phyloP scores from a whole-genome alignment of 2,888 invertebrate genomes.

The Isotomurus palustris region DNA sequence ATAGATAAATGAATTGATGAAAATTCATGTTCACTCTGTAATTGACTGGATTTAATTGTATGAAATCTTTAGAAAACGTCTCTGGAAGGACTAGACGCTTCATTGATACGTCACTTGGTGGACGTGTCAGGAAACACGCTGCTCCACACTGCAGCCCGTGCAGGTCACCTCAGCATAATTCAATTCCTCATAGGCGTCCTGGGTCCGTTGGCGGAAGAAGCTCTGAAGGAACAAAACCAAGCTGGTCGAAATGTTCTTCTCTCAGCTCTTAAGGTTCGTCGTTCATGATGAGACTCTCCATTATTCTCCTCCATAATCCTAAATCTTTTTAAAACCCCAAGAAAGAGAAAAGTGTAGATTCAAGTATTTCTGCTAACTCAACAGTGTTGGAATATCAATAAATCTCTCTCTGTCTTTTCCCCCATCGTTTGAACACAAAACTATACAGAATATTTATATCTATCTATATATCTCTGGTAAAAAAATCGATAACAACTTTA shows the following conservation, averaged over 20 bases:
- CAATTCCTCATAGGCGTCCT: slow-evolving; percentile 49
- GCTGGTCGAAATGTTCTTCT: slow-evolving; percentile 49
- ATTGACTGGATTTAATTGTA: too few relatives aligned
- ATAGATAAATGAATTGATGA: too few relatives aligned
- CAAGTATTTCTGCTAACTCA: background rate
- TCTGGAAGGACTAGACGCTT: slow-evolving; percentile 48
- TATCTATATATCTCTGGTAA: too few relatives aligned
- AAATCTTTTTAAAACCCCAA: background rate
- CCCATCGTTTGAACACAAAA: too few relatives aligned
- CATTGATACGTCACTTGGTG: slow-evolving; percentile 50
- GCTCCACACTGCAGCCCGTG: slow-evolving; percentile 49
- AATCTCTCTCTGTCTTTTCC: too few relatives aligned
- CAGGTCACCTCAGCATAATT: slow-evolving; percentile 49
- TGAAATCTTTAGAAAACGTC: slow-evolving; percentile 46
- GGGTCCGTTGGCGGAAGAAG: slow-evolving; percentile 48
- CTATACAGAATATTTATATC: too few relatives aligned
- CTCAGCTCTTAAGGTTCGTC: slow-evolving; percentile 49
- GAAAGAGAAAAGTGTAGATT: background rate
- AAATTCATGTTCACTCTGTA: too few relatives aligned
- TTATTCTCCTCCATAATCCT: background rate
- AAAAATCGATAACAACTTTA: too few relatives aligned
- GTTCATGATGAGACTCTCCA: slow-evolving; percentile 3
- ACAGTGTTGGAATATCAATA: too few relatives aligned
- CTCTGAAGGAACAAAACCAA: slow-evolving; percentile 50
- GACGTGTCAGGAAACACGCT: slow-evolving; percentile 50